Percentiles rank a stretch among this genome's conserved stretches.
These are phyloP conservation scores for Epizoanthus illoricatus DNA, from an alignment of 92 coral and sea anemone species.

Conservation along the genomic window DNA sequence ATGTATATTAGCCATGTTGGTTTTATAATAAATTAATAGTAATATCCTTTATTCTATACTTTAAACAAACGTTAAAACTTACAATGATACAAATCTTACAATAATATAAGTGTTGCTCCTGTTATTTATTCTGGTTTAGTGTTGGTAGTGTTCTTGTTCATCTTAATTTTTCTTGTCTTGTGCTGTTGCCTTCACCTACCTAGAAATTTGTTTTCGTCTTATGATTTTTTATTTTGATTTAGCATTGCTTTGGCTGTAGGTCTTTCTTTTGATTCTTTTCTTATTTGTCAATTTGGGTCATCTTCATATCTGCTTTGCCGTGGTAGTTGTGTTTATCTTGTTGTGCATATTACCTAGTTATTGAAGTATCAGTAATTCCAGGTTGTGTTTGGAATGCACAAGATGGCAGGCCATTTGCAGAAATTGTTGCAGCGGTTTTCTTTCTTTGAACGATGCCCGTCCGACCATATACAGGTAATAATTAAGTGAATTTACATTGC, in stretches of 20 bases:
- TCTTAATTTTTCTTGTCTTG: too few species aligned
- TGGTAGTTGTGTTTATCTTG: neutral
- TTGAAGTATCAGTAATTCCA: neutral
- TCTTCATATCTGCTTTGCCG: neutral
- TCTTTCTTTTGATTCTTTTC: neutral
- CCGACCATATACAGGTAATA: constrained; percentile 40
- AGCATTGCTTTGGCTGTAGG: neutral
- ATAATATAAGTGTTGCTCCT: too few species aligned
- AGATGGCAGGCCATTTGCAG: constrained; percentile 48
- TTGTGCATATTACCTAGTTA: neutral
- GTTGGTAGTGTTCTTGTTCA: too few species aligned
- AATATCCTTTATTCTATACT: too few species aligned
- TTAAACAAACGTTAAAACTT: too few species aligned
- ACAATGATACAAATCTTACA: too few species aligned
- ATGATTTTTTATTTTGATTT: neutral
- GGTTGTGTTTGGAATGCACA: constrained; percentile 49
- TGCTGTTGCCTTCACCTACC: too few species aligned
- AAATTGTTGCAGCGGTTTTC: constrained; percentile 33
- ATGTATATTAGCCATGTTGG: too few species aligned
- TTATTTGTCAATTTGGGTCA: neutral
- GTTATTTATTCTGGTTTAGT: too few species aligned
- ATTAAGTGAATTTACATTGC: neutral
- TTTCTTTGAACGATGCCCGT: constrained; percentile 35
- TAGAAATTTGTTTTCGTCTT: too few species aligned
- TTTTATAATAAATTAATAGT: too few species aligned